These are phyloP conservation scores for Smutsia temminckii DNA, from an alignment of 2,797 vertebrate genomes.

Conservation along the genomic window DNA sequence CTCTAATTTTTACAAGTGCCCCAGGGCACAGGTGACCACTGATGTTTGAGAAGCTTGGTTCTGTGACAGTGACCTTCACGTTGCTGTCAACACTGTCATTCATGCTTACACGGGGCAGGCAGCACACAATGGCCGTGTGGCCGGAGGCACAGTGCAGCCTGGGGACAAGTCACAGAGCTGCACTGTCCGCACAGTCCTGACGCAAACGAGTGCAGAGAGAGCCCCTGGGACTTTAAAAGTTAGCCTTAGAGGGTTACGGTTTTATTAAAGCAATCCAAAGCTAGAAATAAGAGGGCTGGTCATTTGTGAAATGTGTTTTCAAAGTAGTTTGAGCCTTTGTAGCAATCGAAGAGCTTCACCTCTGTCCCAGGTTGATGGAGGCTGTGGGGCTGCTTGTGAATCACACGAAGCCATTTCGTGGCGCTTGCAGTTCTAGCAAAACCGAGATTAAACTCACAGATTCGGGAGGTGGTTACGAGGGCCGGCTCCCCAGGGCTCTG, in stretches of 20 bases:
- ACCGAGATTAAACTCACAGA: neutral
- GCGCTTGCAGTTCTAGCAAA: neutral
- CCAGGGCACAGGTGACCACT: neutral
- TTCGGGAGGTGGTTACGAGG: neutral
- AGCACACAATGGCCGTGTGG: neutral
- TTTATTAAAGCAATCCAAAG: neutral
- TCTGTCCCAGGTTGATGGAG: neutral
- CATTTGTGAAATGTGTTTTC: neutral
- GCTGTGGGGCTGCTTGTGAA: neutral
- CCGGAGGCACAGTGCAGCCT: neutral
- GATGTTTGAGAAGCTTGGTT: neutral
- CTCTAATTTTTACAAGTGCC: neutral
- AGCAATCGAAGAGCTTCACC: neutral
- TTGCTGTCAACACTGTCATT: no score
- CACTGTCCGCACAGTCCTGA: neutral
- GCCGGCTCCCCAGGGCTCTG: no score
- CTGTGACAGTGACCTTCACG: neutral
- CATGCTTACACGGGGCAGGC: neutral
- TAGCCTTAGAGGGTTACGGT: neutral
- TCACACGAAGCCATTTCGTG: neutral
- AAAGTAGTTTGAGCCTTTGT: neutral
- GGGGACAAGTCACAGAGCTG: neutral
- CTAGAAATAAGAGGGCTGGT: neutral
- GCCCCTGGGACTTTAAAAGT: neutral
- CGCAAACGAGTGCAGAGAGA: neutral